Evolutionary conservation across 2,888 invertebrate species (phyloP), one percentile per base, ranked within the genome.

Genomic region (Cephus runcator): DNA sequence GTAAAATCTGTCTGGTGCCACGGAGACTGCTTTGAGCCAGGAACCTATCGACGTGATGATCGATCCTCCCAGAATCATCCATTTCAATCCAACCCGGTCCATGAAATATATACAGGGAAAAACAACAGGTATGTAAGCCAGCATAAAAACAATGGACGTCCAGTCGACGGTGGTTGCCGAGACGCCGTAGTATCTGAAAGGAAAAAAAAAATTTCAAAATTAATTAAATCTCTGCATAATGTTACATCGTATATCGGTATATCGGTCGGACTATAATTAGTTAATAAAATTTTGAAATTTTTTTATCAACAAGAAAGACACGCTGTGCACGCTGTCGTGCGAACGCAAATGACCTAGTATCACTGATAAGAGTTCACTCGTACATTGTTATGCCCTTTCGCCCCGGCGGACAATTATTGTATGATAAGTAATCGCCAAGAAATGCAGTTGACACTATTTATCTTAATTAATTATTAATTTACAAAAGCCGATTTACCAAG

Each of bases 61-160:
- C 1, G 93, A 92, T 23, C 93, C 93, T 31, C 93, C 86, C 34
- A 93, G 84, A 9, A 93, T 90, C 1, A 92, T 91, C n/a, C 89
- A 85, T 36, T 93, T 87, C 73, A 94, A 89, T 56, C 93, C 95
- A 15, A 77, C 69, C 35, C 77, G 73, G 11, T 75, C 74, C 69
- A 74, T 77, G 12, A 75, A 11, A 35, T 75, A 94, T 76, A 93
- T 93, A 1, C 94, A 94, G 6, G 94, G 94, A 80, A 94, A 93
- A 79, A 94, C 93, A 76, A 94, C 92, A 0, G 94, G 93, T 79
- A 94, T 93, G 88, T 95, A 95, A 31, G 91, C 90, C 69, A 93
- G 87, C 94, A 94, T 94, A 88, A 93, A 95, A 79, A 94, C 91
- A 92, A 94, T 93, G 34, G 93, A 93, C 11, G 94, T 92, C 93